These are phyloP conservation scores for Pycnomerus fuliginosus DNA, from an alignment of 2,888 invertebrate species.

Conservation along the genomic window DNA sequence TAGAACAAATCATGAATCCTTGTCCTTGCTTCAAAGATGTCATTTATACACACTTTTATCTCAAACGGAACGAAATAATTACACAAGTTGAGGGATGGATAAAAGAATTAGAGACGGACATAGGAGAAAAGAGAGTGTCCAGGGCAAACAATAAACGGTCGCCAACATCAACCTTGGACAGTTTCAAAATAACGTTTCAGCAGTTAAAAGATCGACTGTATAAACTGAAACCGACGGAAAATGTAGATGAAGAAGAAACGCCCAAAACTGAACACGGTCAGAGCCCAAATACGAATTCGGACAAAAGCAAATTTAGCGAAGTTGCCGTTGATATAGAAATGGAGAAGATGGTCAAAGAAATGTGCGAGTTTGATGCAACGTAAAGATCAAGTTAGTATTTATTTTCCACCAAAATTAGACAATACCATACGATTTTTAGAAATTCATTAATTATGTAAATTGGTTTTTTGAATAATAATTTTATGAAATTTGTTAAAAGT, in stretches of 20 bases:
- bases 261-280: slow-evolving; percentile 40
- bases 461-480: slow-evolving; percentile 6
- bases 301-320: slow-evolving; percentile 42
- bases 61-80: slow-evolving; percentile 88
- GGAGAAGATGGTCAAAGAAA: slow-evolving; percentile 75
- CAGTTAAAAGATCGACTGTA: slow-evolving; percentile 83
- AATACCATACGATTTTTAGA: slow-evolving; percentile 13
- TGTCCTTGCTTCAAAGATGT: slow-evolving; percentile 92
- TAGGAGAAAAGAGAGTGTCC: slow-evolving; percentile 71
- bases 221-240: slow-evolving; percentile 77
- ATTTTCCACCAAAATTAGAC: slow-evolving; percentile 15
- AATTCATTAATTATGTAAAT: slow-evolving; percentile 6
- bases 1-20: slow-evolving; percentile 88
- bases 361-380: slow-evolving; percentile 37
- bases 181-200: slow-evolving; percentile 47
- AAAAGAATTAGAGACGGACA: slow-evolving; percentile 72
- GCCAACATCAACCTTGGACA: slow-evolving; percentile 46
- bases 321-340: slow-evolving; percentile 71
- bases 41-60: slow-evolving; percentile 91
- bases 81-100: slow-evolving; percentile 90
- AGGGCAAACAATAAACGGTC: slow-evolving; percentile 55
- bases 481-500: slow-evolving; percentile 9
- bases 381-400: slow-evolving; percentile 14
- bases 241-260: slow-evolving; percentile 45
- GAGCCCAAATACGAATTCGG: slow-evolving; percentile 30